These are phyloP conservation scores for Chironomus tepperi DNA, from an alignment of 1,140 invertebrate genomes.

Conservation along the genomic window DNA sequence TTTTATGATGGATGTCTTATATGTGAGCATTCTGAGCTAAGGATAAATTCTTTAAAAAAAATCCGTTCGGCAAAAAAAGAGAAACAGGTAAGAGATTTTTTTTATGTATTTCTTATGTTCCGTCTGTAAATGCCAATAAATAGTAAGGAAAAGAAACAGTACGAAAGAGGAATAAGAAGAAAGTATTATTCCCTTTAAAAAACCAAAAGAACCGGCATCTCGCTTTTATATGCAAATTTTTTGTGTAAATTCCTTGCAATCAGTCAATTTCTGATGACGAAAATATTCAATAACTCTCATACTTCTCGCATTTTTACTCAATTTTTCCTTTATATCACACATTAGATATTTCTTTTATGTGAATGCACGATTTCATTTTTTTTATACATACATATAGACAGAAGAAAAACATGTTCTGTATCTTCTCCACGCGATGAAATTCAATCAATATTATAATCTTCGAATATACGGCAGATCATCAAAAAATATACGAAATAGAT, in stretches of 20 bases:
- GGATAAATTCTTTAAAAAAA: not conserved
- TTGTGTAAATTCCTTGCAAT: not conserved
- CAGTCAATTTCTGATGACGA: not conserved
- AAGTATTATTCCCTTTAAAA: not conserved
- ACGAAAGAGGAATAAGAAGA: not conserved
- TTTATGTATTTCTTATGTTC: not conserved
- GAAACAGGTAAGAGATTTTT: not conserved
- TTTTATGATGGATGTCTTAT: constrained; percentile 4
- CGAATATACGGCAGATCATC: not conserved
- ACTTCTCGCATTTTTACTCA: too few species aligned
- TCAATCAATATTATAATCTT: not conserved
- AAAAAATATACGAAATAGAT: not conserved
- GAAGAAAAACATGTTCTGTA: not conserved
- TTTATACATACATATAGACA: not conserved
- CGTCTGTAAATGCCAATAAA: not conserved
- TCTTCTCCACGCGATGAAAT: not conserved
- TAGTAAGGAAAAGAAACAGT: not conserved
- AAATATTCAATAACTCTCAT: not conserved
- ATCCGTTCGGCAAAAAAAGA: not conserved
- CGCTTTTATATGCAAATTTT: not conserved
- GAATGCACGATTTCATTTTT: constrained; percentile 12
- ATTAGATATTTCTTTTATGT: not conserved
- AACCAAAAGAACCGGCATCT: not conserved
- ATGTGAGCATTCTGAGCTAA: not conserved
- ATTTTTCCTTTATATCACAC: not conserved